Evolutionary conservation across 2,797 vertebrate species (phyloP).

Genomic region (Ambastaia sidthimunki): DNA sequence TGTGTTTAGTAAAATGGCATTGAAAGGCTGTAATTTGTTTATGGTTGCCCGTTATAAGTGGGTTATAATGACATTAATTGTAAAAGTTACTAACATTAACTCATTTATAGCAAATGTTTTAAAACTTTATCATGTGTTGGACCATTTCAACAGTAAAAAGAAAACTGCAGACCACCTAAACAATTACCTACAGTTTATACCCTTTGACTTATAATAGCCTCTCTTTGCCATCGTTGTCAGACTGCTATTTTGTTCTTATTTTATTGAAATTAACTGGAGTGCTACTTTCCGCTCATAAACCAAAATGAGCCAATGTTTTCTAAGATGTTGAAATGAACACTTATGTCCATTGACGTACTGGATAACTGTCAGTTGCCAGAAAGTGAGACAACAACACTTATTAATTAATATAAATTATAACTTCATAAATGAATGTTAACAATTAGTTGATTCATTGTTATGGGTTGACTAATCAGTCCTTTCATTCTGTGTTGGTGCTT

Average conservation of each 20-base stretch:
- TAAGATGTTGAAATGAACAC: neutral
- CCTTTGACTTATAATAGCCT: neutral
- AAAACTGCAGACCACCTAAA: neutral
- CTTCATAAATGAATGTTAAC: neutral
- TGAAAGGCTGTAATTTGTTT: neutral
- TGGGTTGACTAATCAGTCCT: neutral
- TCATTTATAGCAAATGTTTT: no score
- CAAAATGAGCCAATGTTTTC: neutral
- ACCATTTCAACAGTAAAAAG: neutral
- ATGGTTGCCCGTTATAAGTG: neutral
- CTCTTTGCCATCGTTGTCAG: neutral
- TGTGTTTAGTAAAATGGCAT: neutral
- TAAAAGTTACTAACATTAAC: no score
- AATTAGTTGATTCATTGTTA: neutral
- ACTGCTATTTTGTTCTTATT: neutral
- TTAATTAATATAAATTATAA: neutral
- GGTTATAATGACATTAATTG: no score
- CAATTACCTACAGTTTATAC: neutral
- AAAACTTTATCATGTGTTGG: neutral
- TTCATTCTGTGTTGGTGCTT: no score
- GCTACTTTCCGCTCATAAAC: neutral
- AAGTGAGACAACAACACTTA: neutral
- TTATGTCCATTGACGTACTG: neutral
- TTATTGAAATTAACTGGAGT: neutral
- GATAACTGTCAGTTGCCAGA: neutral